These are phyloP conservation scores for Drosophila anomelani DNA, from an alignment of 2,888 invertebrate genomes.

Conservation along the genomic window DNA sequence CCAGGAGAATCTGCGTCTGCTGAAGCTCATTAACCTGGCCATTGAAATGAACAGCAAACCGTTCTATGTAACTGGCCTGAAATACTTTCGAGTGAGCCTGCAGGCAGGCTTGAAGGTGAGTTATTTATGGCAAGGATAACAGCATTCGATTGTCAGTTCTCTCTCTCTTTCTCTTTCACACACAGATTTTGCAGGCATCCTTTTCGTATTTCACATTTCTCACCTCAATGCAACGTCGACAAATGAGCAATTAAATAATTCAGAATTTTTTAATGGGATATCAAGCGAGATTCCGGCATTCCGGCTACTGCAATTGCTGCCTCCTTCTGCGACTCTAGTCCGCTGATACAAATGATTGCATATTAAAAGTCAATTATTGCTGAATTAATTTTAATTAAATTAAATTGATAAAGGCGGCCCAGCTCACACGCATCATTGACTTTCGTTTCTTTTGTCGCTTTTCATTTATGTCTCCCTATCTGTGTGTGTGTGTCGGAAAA, in stretches of 20 bases:
- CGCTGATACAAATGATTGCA: slow-evolving; percentile 66
- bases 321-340: slow-evolving; percentile 31
- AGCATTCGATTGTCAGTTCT: not conserved
- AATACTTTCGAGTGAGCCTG: slow-evolving; percentile 75
- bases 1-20: slow-evolving; percentile 65
- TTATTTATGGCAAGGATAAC: not conserved
- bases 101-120: slow-evolving; percentile 67
- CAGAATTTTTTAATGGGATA: slow-evolving; percentile 61
- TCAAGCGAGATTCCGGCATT: slow-evolving; percentile 29
- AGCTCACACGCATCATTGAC: slow-evolving; percentile 55
- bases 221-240: slow-evolving; percentile 68
- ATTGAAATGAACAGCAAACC: slow-evolving; percentile 71
- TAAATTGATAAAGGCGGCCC: slow-evolving; percentile 59
- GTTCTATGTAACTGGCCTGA: slow-evolving; percentile 71
- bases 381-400: slow-evolving; percentile 76
- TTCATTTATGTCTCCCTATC: slow-evolving; percentile 3
- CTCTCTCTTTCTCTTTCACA: not conserved
- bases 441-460: slow-evolving; percentile 21
- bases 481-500: slow-evolving; percentile 26
- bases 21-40: slow-evolving; percentile 70
- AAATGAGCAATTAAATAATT: slow-evolving; percentile 53
- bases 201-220: slow-evolving; percentile 81
- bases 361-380: slow-evolving; percentile 77
- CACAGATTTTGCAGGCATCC: slow-evolving; percentile 75
- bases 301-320: not conserved